phyloP scores from a whole-genome alignment of 1,140 invertebrate species.

The Globodera ellingtonae region DNA sequence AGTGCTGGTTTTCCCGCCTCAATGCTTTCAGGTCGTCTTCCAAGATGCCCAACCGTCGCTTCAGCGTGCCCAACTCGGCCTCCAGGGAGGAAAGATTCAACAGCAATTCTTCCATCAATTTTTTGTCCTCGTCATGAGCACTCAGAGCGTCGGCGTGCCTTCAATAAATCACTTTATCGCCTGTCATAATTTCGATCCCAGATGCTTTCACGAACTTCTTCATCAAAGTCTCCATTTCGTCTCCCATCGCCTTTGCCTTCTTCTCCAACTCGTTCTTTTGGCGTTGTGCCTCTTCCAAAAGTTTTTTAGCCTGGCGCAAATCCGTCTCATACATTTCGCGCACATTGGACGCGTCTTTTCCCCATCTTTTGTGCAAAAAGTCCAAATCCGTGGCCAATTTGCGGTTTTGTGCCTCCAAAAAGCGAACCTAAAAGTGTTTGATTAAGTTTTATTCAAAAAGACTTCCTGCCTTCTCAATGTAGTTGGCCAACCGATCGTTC shows the following conservation, averaged over 20 bases:
- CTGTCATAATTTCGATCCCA: constrained; percentile 5
- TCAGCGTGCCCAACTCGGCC: constrained; percentile 56
- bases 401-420: constrained; percentile 69
- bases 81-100: constrained; percentile 56
- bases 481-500: constrained; percentile 69
- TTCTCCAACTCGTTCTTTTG: constrained; percentile 44
- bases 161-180: constrained; percentile 6
- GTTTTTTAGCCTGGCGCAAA: constrained; percentile 57
- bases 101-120: constrained; percentile 59
- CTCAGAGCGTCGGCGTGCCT: constrained; percentile 60
- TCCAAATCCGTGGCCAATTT: constrained; percentile 68
- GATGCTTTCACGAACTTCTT: constrained; percentile 48
- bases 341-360: constrained; percentile 67
- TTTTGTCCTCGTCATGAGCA: constrained; percentile 53
- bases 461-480: constrained; percentile 67
- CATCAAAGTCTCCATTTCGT: constrained; percentile 55
- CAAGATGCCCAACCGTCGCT: constrained; percentile 59
- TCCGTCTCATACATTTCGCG: constrained; percentile 70
- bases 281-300: constrained; percentile 49
- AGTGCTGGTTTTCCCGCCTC: constrained; percentile 59
- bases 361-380: constrained; percentile 67
- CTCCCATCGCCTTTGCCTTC: constrained; percentile 44
- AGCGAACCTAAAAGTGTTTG: constrained; percentile 64
- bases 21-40: constrained; percentile 58
- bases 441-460: constrained; percentile 11